A percentile compares a stretch with the other conserved stretches of the same genome.
Evolutionary conservation across 2,888 invertebrate genomes (phyloP).

Genomic region (Criorhina ranunculi): DNA sequence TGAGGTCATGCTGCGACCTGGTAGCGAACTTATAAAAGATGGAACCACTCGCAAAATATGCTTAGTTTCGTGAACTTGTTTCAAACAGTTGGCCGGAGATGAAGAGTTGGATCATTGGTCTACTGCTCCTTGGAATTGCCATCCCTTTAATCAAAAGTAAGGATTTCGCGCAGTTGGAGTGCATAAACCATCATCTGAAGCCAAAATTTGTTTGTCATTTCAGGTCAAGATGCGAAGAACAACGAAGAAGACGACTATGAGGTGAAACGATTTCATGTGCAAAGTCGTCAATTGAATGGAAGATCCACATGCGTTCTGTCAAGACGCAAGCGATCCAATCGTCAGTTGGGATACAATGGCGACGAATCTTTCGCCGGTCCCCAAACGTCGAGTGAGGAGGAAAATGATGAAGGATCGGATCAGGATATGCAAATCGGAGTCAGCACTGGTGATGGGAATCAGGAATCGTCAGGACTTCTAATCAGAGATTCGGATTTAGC

Average conservation of each 20-base stretch:
- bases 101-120: slow-evolving; percentile 45
- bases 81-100: slow-evolving; percentile 18
- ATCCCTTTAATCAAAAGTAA: slow-evolving; percentile 32
- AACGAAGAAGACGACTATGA: slow-evolving; percentile 12
- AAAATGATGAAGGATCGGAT: neutral
- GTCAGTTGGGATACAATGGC: neutral
- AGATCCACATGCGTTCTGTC: slow-evolving; percentile 6
- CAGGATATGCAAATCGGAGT: neutral
- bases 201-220: neutral
- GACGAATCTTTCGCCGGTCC: neutral
- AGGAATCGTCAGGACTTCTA: neutral
- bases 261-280: slow-evolving; percentile 43
- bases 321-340: slow-evolving; percentile 13
- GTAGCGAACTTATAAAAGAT: slow-evolving; percentile 62
- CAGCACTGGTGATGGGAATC: neutral
- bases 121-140: slow-evolving; percentile 11
- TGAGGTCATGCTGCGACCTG: slow-evolving; percentile 46
- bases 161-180: too few species aligned
- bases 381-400: neutral
- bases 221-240: slow-evolving; percentile 17
- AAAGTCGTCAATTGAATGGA: slow-evolving; percentile 24
- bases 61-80: slow-evolving; percentile 40
- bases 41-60: neutral
- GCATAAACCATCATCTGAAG: too few species aligned
- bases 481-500: slow-evolving; percentile 32